Evolutionary conservation across 2,113 vertebrate species (phyloP), one percentile per base, ranked within the genome.

Genomic region (Carlito syrichta): DNA sequence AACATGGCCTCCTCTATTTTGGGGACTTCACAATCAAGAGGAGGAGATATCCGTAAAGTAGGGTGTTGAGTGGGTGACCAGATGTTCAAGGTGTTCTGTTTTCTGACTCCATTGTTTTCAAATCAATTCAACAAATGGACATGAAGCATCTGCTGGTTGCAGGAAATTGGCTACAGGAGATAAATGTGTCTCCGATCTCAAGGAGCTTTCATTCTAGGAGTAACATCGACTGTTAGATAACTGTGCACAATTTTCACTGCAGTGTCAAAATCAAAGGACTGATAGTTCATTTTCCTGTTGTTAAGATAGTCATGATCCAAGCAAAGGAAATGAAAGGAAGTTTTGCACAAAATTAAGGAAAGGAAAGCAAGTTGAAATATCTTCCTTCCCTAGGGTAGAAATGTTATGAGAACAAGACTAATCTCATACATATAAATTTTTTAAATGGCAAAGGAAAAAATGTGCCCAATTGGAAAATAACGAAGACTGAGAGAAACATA

Each of bases 391-490:
- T 73, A 56, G 25, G 19, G 25, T 54, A 83, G 35, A 94, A 93
- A 63, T 82, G 2, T 89, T 90, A 25, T 63, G 17, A 88, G 74
- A 97, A 89, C 25, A 81, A 91, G 76, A 69, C 4, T 60, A 76
- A 79, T 78, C 7, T 25, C 58, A 66, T 86, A 62, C 10, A 50
- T 9, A 38, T 25, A 35, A 82, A 35, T 3, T 32, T 32, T 68
- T 87, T 76, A 71, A 94, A 85, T 73, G 22, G 25, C 19, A 93
- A 68, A 95, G 63, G 87, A 88, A 79, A 62, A 43, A 89, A 73
- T 45, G n/a, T 93, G 22, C 52, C 52, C 35, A 63, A 6, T 27
- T 97, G 68, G 56, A 91, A 96, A 96, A 95, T 81, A 85, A 93
- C 58, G n/a, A 96, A 95, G 69, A 91, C 43, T 85, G 95, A 54